These are phyloP conservation scores for Drepana arcuata DNA, from an alignment of 1,140 invertebrate genomes.

Conservation along the genomic window DNA sequence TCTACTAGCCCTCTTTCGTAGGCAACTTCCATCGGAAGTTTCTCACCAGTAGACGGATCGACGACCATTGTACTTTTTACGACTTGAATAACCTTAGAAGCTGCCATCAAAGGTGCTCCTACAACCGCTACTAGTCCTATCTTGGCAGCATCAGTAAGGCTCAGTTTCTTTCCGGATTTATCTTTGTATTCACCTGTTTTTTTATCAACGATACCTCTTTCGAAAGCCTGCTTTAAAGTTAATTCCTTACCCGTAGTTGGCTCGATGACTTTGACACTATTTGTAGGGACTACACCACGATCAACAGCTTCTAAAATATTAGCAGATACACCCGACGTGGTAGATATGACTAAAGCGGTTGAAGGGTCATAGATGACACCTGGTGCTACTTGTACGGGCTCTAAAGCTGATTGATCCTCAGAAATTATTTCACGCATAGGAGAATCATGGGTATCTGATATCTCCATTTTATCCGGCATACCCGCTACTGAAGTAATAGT, in stretches of 20 bases:
- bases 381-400: conserved; percentile 79
- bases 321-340: conserved; percentile 78
- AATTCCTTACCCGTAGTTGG: conserved; percentile 80
- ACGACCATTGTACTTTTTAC: conserved; percentile 75
- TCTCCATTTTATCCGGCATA: conserved; percentile 78
- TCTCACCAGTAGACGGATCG: conserved; percentile 84
- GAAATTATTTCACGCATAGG: conserved; percentile 35
- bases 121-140: conserved; percentile 80
- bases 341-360: conserved; percentile 80
- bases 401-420: conserved; percentile 71
- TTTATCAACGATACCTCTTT: conserved; percentile 82
- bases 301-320: conserved; percentile 80
- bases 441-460: conserved; percentile 68
- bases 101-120: conserved; percentile 80
- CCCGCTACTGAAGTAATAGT: conserved; percentile 76
- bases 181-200: conserved; percentile 81
- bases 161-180: conserved; percentile 76
- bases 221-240: conserved; percentile 82
- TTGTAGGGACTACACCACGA: conserved; percentile 76
- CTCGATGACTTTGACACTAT: conserved; percentile 83
- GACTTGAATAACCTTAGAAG: conserved; percentile 73
- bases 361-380: conserved; percentile 84
- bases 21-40: conserved; percentile 84
- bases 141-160: conserved; percentile 83
- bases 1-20: conserved; percentile 85